These are phyloP conservation scores for Gymnodraco acuticeps DNA, from an alignment of 2,797 vertebrate species.

Conservation along the genomic window DNA sequence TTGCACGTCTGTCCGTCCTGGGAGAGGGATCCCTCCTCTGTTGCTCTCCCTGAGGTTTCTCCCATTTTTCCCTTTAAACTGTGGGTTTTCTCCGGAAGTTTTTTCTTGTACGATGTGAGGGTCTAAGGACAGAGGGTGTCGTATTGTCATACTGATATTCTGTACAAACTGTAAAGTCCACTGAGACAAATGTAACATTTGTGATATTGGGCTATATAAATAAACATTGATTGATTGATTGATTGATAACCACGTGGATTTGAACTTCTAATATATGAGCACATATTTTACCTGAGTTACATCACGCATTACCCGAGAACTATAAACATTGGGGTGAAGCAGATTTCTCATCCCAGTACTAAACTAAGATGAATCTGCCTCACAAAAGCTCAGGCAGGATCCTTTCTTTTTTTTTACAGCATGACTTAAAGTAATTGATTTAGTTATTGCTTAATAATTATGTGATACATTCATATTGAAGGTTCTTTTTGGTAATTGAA, in stretches of 20 bases:
- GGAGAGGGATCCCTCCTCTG: too few species aligned
- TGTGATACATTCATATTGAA: neutral
- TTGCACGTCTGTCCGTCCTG: too few species aligned
- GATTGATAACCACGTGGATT: neutral
- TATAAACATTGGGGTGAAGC: neutral
- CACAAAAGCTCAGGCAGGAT: neutral
- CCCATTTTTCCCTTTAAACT: too few species aligned
- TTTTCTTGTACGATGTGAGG: too few species aligned
- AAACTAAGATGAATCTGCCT: neutral
- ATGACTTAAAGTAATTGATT: neutral
- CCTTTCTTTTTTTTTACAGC: neutral
- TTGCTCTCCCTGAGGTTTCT: too few species aligned
- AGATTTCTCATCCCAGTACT: neutral
- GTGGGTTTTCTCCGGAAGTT: too few species aligned
- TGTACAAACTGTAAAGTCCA: too few species aligned
- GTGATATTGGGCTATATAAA: too few species aligned
- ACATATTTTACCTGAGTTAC: neutral
- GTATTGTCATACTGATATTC: too few species aligned
- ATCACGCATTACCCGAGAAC: neutral
- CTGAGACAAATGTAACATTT: too few species aligned
- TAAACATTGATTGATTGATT: too few species aligned
- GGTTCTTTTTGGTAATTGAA: neutral
- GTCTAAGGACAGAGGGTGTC: too few species aligned
- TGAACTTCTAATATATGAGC: slow-evolving; percentile 7
- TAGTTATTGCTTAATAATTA: neutral